Evolutionary conservation across 2,113 vertebrate species (phyloP), one percentile per base, ranked within the genome.

Genomic region (Alethe castanea): DNA sequence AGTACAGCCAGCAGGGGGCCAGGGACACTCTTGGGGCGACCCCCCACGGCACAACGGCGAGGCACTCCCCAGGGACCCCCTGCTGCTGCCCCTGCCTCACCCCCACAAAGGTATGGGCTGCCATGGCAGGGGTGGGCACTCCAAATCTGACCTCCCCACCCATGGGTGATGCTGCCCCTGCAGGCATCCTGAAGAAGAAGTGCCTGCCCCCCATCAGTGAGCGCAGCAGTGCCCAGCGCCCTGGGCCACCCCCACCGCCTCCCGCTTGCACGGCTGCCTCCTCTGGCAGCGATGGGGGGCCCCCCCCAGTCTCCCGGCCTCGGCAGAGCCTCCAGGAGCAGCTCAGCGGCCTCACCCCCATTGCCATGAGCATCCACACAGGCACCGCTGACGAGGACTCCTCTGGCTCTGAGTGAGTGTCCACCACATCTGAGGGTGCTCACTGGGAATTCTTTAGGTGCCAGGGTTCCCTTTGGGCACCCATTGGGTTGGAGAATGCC

Each of bases 341-440:
- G 94, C 97, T 98, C 47, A 99, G 98, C 0, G 98, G 98, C 9
- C 97, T 98, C 18, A 97, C 97, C n/a, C 98, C 98, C 85, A 97
- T 98, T 16, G 98, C 98, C 77, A 97, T 99, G 98, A 98, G 98
- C 95, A 98, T 99, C 98, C 98, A 98, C 89, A 98, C 98, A 0
- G 98, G 98, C 96, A 98, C 98, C 0, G 98, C 98, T 94, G 98
- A 99, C 2, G 98, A 99, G 36, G 99, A 99, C 96, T 99, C 99
- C 0, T 99, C 99, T 3, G 99, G 98, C 94, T 99, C 99, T 36
- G 99, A 99, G 99, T 99, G 98, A 99, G 99, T 99, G 78, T 40
- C 36, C 22, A 33, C 22, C 26, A 72, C 15, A 36, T 50, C 69
- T 0, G 0, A 53, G 45, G 42, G 35, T 50, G 31, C 35, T 86